A percentile compares a stretch with the other conserved stretches of the same genome.
These are phyloP conservation scores for Ammodytes marinus DNA, from an alignment of 2,113 vertebrate genomes.

Conservation along the genomic window DNA sequence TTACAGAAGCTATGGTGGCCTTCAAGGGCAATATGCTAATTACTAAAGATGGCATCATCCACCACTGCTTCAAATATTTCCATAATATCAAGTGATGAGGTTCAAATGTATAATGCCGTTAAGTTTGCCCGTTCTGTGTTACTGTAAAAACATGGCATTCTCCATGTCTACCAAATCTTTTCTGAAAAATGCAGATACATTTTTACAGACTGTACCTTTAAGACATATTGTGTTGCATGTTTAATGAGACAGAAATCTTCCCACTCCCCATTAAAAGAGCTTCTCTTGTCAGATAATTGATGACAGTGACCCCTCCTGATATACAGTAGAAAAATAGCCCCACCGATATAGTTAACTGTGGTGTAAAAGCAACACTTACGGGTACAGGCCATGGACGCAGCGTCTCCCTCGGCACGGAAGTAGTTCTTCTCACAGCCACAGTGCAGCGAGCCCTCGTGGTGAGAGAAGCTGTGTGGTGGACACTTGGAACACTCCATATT, in stretches of 20 bases:
- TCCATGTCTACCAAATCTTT: too few relatives aligned
- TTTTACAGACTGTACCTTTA: too few relatives aligned
- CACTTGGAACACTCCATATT: conserved; percentile 95
- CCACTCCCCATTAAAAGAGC: neutral
- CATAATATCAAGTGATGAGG: too few relatives aligned
- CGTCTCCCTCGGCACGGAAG: conserved; percentile 95
- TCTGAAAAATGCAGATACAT: too few relatives aligned
- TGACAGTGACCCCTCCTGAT: neutral
- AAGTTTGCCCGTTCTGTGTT: too few relatives aligned
- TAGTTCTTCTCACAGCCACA: conserved; percentile 98
- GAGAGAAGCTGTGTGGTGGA: conserved; percentile 94
- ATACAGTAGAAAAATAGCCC: neutral
- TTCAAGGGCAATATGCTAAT: too few relatives aligned
- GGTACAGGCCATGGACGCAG: conserved; percentile 97
- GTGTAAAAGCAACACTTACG: conserved; percentile 84
- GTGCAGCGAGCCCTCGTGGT: conserved; percentile 91
- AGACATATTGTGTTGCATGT: conserved; percentile 19
- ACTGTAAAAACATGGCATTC: too few relatives aligned
- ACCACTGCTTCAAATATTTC: too few relatives aligned
- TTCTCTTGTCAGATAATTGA: conserved; percentile 14
- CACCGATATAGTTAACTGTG: neutral
- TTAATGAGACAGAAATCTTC: conserved; percentile 28
- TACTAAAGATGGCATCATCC: too few relatives aligned
- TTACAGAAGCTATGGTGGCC: too few relatives aligned
- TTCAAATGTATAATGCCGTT: too few relatives aligned